Conservation (phyloP, 1,140 invertebrate species). For the Caenorhabditis tropicalis region DNA sequence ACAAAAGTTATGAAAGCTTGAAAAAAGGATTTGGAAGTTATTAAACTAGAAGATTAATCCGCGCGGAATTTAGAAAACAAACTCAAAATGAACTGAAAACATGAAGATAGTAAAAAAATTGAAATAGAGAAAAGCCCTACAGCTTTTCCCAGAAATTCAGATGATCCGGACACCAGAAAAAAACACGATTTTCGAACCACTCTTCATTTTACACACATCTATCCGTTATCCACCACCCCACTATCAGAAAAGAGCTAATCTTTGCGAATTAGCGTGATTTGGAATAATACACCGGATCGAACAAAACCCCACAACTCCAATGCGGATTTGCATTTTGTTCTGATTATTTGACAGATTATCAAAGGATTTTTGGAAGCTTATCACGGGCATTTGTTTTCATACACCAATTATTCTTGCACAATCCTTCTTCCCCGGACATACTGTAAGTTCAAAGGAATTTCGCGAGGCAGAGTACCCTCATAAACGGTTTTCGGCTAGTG, state of each 20-base stretch:
- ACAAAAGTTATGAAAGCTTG: neutral
- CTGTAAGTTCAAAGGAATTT: no score
- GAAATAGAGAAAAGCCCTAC: neutral
- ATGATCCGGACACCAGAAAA: neutral
- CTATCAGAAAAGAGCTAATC: neutral
- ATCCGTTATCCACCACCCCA: neutral
- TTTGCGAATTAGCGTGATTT: neutral
- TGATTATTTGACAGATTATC: slow-evolving; percentile 27
- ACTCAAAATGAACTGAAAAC: no score
- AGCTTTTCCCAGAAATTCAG: neutral
- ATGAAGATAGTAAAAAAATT: no score
- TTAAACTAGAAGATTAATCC: neutral
- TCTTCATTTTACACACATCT: neutral
- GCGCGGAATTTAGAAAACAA: neutral
- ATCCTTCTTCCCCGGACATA: no score
- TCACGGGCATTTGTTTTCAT: neutral
- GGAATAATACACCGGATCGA: slow-evolving; percentile 3
- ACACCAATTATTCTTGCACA: neutral
- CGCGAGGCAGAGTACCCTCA: neutral
- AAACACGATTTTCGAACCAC: neutral
- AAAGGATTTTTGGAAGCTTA: neutral
- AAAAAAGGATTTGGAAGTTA: neutral
- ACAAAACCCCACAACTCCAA: neutral
- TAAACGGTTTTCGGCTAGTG: neutral
- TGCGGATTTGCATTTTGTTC: neutral